phyloP scores from a whole-genome alignment of 1,140 invertebrate genomes.

The Drosophila varians region DNA sequence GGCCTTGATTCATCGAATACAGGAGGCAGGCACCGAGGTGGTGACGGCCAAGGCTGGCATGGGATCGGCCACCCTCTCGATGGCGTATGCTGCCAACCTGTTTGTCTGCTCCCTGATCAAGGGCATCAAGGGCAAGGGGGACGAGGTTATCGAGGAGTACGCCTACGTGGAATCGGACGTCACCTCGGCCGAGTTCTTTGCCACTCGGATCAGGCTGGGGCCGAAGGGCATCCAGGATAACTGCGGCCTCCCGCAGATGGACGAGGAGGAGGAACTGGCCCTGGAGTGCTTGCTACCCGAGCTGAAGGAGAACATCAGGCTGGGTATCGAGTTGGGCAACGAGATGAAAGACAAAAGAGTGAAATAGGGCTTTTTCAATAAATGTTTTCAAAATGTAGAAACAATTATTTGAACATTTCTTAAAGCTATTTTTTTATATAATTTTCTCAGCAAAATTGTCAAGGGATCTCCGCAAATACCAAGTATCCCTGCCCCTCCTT shows the following conservation, averaged over 20 bases:
- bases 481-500: not conserved
- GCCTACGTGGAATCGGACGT: conserved; percentile 95
- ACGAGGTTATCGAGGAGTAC: conserved; percentile 92
- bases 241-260: conserved; percentile 94
- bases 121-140: conserved; percentile 92
- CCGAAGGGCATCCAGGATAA: conserved; percentile 96
- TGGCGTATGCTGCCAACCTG: conserved; percentile 97
- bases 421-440: no score
- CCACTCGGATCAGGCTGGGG: conserved; percentile 95
- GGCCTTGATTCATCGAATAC: conserved; percentile 92
- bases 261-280: conserved; percentile 91
- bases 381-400: not conserved
- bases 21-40: conserved; percentile 98
- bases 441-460: not conserved
- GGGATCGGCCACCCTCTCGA: conserved; percentile 98
- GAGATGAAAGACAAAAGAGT: not conserved
- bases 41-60: conserved; percentile 98
- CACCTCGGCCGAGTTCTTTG: conserved; percentile 95
- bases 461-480: not conserved
- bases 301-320: conserved; percentile 95
- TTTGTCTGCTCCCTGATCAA: conserved; percentile 91
- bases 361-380: not conserved
- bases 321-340: conserved; percentile 89
- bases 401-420: no score
- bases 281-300: conserved; percentile 94